These are phyloP conservation scores for Origma solitaria DNA, from an alignment of 2,113 vertebrate species.

Conservation along the genomic window DNA sequence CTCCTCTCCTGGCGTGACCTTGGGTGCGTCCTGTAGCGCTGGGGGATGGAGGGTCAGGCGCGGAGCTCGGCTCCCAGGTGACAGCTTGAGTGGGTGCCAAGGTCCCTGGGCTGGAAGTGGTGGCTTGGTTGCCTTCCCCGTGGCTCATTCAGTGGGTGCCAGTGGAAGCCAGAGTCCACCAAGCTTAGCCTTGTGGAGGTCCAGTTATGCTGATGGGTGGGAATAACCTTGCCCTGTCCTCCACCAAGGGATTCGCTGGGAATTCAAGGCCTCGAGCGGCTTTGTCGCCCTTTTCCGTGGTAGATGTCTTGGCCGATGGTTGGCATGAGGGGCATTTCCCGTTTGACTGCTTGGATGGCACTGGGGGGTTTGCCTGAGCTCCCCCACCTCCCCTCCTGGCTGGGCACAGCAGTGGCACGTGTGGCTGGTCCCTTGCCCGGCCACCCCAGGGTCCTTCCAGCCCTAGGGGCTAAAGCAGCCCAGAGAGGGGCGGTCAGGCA, in stretches of 20 bases:
- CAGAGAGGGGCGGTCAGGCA: background rate
- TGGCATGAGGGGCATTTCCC: background rate
- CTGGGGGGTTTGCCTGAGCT: background rate
- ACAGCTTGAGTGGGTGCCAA: background rate
- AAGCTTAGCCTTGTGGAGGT: background rate
- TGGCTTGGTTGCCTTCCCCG: background rate
- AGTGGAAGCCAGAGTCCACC: background rate
- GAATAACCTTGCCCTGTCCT: background rate
- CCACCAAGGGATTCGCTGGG: background rate
- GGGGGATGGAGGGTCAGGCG: background rate
- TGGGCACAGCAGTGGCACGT: accelerated
- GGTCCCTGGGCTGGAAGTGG: background rate
- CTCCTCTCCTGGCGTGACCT: constrained; percentile 25
- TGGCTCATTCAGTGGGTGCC: accelerated
- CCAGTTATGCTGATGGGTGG: accelerated
- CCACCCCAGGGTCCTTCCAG: accelerated
- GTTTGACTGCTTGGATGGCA: accelerated
- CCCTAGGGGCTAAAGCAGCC: background rate
- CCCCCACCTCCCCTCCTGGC: background rate
- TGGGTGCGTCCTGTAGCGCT: background rate
- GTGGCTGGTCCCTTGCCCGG: accelerated
- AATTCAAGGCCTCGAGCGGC: accelerated
- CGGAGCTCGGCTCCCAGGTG: background rate
- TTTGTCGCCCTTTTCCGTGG: background rate
- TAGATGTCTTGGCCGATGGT: background rate